phyloP scores from a whole-genome alignment of 2,797 vertebrate species.

The Squalus acanthias region DNA sequence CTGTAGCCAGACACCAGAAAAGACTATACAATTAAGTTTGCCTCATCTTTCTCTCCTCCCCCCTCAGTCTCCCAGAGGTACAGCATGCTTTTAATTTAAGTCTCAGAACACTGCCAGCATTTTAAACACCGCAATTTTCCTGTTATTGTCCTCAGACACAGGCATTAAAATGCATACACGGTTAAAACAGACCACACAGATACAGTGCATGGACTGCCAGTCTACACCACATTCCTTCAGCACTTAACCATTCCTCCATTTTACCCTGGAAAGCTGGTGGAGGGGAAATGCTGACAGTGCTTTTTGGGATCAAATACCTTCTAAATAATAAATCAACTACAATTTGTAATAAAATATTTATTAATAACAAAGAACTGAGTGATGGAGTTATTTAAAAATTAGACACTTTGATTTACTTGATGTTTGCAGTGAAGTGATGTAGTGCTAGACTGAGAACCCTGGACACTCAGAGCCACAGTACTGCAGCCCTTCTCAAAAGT shows the following conservation, averaged over 20 bases:
- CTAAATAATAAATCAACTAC: constrained; percentile 15
- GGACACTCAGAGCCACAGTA: not conserved
- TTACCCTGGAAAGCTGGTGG: not conserved
- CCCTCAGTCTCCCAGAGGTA: not conserved
- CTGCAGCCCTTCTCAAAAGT: not conserved
- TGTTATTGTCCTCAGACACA: constrained; percentile 17
- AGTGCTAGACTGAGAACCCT: not conserved
- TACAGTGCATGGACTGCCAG: too few relatives aligned
- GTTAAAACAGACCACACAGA: constrained; percentile 26
- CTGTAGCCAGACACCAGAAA: constrained; percentile 11
- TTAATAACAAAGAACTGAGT: not conserved
- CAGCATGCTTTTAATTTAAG: constrained; percentile 30
- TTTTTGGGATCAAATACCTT: not conserved
- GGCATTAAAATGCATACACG: constrained; percentile 18
- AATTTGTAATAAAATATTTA: constrained; percentile 23
- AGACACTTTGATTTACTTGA: constrained; percentile 13
- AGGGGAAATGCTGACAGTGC: not conserved
- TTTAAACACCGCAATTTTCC: constrained; percentile 9
- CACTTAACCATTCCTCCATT: not conserved
- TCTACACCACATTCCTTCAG: not conserved
- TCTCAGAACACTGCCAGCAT: not conserved
- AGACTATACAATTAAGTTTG: constrained; percentile 2
- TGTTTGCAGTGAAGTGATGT: not conserved
- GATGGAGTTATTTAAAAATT: constrained; percentile 24
- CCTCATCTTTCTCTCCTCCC: not conserved